Evolutionary conservation across 2,888 invertebrate species (phyloP).

Genomic region (Athalia rosae): DNA sequence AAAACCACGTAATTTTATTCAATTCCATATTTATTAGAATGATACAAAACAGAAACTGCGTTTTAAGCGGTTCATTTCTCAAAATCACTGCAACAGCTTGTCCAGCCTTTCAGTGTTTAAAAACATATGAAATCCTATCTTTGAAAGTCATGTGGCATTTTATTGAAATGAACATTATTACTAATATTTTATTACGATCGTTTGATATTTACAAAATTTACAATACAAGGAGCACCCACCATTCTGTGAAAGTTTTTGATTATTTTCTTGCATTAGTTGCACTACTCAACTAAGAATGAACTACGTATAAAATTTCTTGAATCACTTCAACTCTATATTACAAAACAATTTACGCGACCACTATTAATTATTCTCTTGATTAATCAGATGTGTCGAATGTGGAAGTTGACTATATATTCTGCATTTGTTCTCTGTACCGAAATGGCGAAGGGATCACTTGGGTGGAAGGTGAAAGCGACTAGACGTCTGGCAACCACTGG

Average conservation of each 20-base stretch:
- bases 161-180: not conserved
- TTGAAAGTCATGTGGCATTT: not conserved
- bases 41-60: not conserved
- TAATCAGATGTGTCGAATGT: constrained; percentile 81
- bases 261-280: not conserved
- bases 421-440: constrained; percentile 95
- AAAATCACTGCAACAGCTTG: not conserved
- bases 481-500: constrained; percentile 84
- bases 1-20: constrained; percentile 16
- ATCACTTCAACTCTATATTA: not conserved
- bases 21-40: not conserved
- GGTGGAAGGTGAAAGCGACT: constrained; percentile 97
- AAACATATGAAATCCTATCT: not conserved
- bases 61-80: too few species aligned
- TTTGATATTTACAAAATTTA: constrained; percentile 23
- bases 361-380: too few species aligned
- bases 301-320: too few species aligned
- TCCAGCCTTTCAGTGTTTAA: not conserved
- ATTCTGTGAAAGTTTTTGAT: too few species aligned
- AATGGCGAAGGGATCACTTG: constrained; percentile 96
- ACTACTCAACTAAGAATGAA: too few species aligned
- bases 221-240: not conserved
- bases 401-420: constrained; percentile 96
- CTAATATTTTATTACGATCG: not conserved
- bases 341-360: not conserved